Evolutionary conservation across 2,113 vertebrate species (phyloP).

Genomic region (Hemichromis elongatus): DNA sequence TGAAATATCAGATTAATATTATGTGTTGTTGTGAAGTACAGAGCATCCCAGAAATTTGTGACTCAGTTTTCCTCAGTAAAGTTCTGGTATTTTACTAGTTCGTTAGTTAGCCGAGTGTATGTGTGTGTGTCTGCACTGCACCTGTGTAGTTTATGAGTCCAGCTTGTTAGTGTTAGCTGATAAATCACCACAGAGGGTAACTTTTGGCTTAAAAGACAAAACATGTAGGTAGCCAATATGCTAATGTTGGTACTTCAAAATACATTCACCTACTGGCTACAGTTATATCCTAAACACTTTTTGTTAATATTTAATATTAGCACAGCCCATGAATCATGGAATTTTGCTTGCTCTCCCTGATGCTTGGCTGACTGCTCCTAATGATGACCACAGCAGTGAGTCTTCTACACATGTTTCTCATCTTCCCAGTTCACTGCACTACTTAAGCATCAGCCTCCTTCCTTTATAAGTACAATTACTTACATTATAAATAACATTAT

Average conservation of each 20-base stretch:
- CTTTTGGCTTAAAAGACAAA: neutral
- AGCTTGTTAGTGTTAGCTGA: neutral
- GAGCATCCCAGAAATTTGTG: too few species aligned
- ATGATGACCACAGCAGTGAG: neutral
- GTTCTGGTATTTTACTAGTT: neutral
- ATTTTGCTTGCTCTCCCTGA: neutral
- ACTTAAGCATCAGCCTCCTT: neutral
- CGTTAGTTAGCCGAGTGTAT: rapidly evolving
- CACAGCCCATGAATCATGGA: neutral
- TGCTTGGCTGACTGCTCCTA: neutral
- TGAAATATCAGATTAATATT: neutral
- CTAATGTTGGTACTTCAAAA: neutral
- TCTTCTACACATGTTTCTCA: neutral
- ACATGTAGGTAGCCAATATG: neutral
- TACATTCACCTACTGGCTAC: neutral
- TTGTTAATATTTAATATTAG: neutral
- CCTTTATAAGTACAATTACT: neutral
- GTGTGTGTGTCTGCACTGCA: neutral
- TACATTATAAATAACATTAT: neutral
- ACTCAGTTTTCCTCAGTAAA: neutral
- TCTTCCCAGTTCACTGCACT: neutral
- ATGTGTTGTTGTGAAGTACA: neutral
- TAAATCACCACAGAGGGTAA: neutral
- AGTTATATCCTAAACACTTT: neutral
- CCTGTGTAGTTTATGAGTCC: neutral